Evolutionary conservation across 2,888 invertebrate genomes (phyloP).

Genomic region (Sphaerophoria taeniata): DNA sequence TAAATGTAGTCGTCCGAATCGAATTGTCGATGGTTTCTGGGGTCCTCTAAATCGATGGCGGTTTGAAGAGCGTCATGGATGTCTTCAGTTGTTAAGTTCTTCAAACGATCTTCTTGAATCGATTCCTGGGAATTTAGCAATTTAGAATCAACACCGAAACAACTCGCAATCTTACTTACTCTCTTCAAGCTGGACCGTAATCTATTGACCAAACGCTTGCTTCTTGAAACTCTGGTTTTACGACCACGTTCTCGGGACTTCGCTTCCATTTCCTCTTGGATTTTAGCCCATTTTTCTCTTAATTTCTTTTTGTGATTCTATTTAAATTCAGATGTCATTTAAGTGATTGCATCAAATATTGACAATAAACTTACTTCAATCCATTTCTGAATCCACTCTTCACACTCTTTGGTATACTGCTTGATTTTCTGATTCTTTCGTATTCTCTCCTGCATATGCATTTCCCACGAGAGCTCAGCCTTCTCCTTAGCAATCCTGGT

Average conservation of each 20-base stretch:
- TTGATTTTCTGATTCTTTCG: slow-evolving; percentile 77
- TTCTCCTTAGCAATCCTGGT: slow-evolving; percentile 71
- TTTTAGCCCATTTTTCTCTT: slow-evolving; percentile 76
- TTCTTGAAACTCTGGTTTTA: slow-evolving; percentile 36
- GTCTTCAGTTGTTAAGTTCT: slow-evolving; percentile 73
- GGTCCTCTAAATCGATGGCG: slow-evolving; percentile 77
- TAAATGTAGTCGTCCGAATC: slow-evolving; percentile 78
- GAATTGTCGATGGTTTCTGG: slow-evolving; percentile 75
- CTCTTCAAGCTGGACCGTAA: not conserved
- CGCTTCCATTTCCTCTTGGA: slow-evolving; percentile 76
- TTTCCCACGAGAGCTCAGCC: slow-evolving; percentile 79
- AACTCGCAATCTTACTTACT: slow-evolving; percentile 44
- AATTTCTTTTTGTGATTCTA: slow-evolving; percentile 76
- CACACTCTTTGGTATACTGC: slow-evolving; percentile 66
- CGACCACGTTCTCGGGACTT: slow-evolving; percentile 50
- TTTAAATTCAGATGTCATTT: too few species aligned
- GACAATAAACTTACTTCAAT: slow-evolving; percentile 75
- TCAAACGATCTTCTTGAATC: slow-evolving; percentile 36
- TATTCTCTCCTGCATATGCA: slow-evolving; percentile 79
- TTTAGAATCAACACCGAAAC: not conserved
- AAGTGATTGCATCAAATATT: too few species aligned
- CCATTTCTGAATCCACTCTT: slow-evolving; percentile 74
- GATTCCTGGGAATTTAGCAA: too few species aligned
- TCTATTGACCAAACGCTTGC: not conserved
- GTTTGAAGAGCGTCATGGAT: slow-evolving; percentile 79